Evolutionary conservation across 2,113 vertebrate genomes (phyloP), one percentile per base, ranked within the genome.

Genomic region (Turdus rufiventris): DNA sequence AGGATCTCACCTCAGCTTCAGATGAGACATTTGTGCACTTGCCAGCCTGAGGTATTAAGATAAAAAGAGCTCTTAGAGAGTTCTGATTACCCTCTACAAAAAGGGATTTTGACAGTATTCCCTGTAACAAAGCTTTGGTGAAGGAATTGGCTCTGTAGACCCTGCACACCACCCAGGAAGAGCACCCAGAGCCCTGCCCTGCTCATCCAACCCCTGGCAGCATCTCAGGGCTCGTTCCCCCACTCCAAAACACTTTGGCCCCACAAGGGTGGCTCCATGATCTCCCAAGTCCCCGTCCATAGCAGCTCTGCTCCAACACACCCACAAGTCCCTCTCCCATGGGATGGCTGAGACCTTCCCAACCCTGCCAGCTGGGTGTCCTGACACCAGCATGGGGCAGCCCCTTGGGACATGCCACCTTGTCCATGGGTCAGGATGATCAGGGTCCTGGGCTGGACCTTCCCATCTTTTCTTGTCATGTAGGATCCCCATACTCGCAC

Each of bases 311-410:
- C 40, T 73, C 54, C 68, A 54, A 16, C 4, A 3, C n/a, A 47
- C 10, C 34, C 3, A 0, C n/a, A 38, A 0, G 0, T 4, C 19
- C 53, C 29, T 74, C 71, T 53, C 61, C 71, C 68, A 29, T 1
- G 31, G 77, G 48, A 63, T 34, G 17, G n/a, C 25, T 6, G 6
- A 47, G 38, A 25, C 7, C 4, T 25, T 38, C 61, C 50, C 81
- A 63, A 48, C n/a, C 31, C 56, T 42, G 17, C 18, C 5, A 33
- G 71, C 19, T 72, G 31, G 19, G 6, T 31, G 36, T 6, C 15
- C 2, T 7, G n/a, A 25, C 26, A 24, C 12, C 60, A 33, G 53
- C 19, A 5, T 15, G 6, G 29, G 24, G 28, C 14, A 78, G 38
- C 24, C n/a, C 61, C 17, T 25, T 0, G 1, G 77, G 19, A 91